Base-by-base conservation (phyloP, 2,888 invertebrate species). In the Thymelicus lineola region DNA sequence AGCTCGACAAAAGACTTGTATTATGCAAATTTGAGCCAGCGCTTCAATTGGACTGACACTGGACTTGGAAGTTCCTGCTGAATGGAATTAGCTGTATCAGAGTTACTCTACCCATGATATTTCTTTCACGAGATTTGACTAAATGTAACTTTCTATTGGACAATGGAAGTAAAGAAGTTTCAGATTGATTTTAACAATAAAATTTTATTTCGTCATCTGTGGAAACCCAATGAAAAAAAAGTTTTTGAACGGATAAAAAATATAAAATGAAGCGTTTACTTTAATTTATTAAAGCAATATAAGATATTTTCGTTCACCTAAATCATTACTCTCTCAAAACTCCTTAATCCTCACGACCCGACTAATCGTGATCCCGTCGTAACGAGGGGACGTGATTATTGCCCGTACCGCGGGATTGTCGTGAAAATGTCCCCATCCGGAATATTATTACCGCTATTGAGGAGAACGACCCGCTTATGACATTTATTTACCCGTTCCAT, bases 391-490 rank as follows among this genome's bases (percentile, higher is more conserved):
- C 15, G 60, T 42, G 45, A 45, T 68, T 57, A 68, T 68, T 62
- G 55, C 38, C 57, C 36, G n/a, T 15, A 36, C 46, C 45, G 48
- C 55, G 61, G 62, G 57, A 69, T 58, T 12, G 63, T 46, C 35
- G 20, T 63, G 63, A 35, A 63, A 69, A 58, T 69, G 48, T 69
- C 46, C 62, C 36, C 62, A 50, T 69, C 62, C 68, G 48, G 48
- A 63, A 58, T 63, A 58, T 63, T 69, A 69, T 69, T 69, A 58
- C 58, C n/a, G 57, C 50, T n/a, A 58, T 69, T 50, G 69, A 69
- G 63, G 63, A 63, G 63, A 69, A 63, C 42, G 69, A 58, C 38
- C 45, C 50, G 20, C 50, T 63, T 63, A 69, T 48, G 58, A 42
- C 57, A 28, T 38, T 69, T 69, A 63, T 63, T 69, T 63, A 50